These are phyloP conservation scores for Lepisosteus osseus DNA, from an alignment of 2,113 vertebrate species.

Conservation along the genomic window DNA sequence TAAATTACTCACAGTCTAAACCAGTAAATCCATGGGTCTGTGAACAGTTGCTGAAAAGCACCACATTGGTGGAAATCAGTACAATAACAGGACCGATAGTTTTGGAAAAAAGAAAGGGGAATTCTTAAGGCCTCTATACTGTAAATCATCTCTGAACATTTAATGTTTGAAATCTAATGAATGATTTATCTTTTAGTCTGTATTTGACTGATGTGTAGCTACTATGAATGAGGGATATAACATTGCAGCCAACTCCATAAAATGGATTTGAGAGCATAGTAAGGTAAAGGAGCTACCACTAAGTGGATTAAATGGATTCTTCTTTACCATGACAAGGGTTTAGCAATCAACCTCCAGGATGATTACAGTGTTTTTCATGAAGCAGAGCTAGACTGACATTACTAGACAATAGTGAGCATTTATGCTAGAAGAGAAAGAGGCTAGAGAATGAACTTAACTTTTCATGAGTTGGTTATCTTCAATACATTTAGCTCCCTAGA, in stretches of 20 bases:
- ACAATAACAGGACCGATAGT: too few species aligned
- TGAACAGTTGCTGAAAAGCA: too few species aligned
- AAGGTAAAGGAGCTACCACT: conserved; percentile 3
- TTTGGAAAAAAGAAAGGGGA: too few species aligned
- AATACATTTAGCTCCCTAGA: not conserved
- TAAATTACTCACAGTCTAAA: too few species aligned
- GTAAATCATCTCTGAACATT: too few species aligned
- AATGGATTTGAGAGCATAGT: not conserved
- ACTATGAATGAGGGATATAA: not conserved
- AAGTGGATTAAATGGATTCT: conserved; percentile 15
- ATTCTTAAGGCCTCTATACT: too few species aligned
- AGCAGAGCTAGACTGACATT: not conserved
- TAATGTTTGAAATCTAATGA: too few species aligned
- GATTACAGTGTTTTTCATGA: conserved; percentile 7
- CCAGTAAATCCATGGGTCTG: too few species aligned
- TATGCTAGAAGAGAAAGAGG: not conserved
- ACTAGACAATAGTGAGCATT: not conserved
- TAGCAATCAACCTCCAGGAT: conserved; percentile 2
- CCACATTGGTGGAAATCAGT: too few species aligned
- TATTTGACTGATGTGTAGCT: too few species aligned
- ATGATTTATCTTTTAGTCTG: too few species aligned
- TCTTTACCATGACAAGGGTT: conserved; percentile 24
- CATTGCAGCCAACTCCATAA: not conserved
- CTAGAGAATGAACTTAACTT: not conserved
- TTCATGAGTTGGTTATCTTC: not conserved